Evolutionary conservation across 2,888 invertebrate species (phyloP).

Genomic region (Tiphia femorata): DNA sequence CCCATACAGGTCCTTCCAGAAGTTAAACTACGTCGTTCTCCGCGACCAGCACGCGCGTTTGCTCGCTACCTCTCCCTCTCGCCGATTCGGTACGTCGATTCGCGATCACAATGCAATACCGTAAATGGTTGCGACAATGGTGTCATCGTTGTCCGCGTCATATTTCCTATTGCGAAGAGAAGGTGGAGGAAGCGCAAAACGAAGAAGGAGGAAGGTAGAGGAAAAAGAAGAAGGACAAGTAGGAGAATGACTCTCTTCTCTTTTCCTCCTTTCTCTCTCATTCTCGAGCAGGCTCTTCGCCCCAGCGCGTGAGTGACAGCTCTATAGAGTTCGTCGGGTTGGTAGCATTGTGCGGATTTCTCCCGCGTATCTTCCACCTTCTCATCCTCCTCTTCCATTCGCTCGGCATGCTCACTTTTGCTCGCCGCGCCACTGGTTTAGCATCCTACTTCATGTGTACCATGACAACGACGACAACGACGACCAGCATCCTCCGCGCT

Average conservation of each 20-base stretch:
- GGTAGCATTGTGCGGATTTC: conserved; percentile 62
- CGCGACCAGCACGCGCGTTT: too few species aligned
- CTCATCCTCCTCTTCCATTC: conserved; percentile 6
- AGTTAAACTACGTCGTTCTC: too few species aligned
- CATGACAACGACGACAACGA: too few species aligned
- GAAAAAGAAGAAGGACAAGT: neutral
- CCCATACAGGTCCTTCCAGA: conserved; percentile 30
- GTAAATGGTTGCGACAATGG: too few species aligned
- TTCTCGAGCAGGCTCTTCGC: conserved; percentile 44
- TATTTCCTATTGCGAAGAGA: too few species aligned
- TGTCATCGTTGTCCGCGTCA: too few species aligned
- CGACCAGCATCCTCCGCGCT: too few species aligned
- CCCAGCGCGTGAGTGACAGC: conserved; percentile 63
- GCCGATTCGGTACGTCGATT: neutral
- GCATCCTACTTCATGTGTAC: too few species aligned
- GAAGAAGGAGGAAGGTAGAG: neutral
- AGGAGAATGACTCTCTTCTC: conserved; percentile 23
- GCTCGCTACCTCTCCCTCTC: too few species aligned
- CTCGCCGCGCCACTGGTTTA: conserved; percentile 31
- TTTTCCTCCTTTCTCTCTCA: conserved; percentile 46
- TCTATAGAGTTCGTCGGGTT: conserved; percentile 64
- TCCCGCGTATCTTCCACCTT: conserved; percentile 20
- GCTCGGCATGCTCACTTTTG: conserved; percentile 36
- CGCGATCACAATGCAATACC: too few species aligned
- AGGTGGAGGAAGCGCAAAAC: neutral